Base-by-base conservation (phyloP, 2,888 invertebrate genomes). In the Phanerotoma sp. region DNA sequence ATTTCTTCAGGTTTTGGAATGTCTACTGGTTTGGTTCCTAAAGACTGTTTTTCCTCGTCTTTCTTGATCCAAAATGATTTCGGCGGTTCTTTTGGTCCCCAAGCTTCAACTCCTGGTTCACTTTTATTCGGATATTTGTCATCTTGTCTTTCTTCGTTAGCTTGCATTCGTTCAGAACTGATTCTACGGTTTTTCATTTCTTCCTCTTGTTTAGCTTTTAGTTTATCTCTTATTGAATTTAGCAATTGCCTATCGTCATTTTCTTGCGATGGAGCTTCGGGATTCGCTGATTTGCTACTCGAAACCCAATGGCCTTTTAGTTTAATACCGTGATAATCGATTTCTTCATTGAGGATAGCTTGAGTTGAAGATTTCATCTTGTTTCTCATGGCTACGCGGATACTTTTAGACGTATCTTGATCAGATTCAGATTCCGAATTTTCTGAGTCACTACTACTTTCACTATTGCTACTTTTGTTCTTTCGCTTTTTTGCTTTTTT, bases 361-460 rank as follows among this genome's bases (percentile, higher is more conserved):
- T 81, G 79, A 0, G 78, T 80, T 42, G 80, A 78, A 42, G 80
- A 76, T 58, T 79, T 80, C 65, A 78, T 74, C 58, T 81, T 80
- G 63, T 85, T 85, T 33, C 85, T 79, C 86, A 86, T 86, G 1
- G 84, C 81, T 1, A 86, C 84, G 5, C 85, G 81, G 64, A 86
- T 86, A 41, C 86, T 86, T 61, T 82, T 80, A 0, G 83, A 81
- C 57, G 79, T 80, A 61, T 83, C 83, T 13, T 78, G 78, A 42
- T 78, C 77, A 1, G 77, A 71, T 42, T 77, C 78, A 2, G 79
- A 76, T 3, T 79, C 79, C 0, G 79, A 77, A 35, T 79, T 78
- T 2, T 79, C 79, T 0, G 78, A 77, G 20, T 77, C 78, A 32
- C 78, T 79, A 2, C 72, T 68, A 0, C 70, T 65, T 1, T 76